These are phyloP conservation scores for Ormia ochracea DNA, from an alignment of 2,888 invertebrate genomes.

Conservation along the genomic window DNA sequence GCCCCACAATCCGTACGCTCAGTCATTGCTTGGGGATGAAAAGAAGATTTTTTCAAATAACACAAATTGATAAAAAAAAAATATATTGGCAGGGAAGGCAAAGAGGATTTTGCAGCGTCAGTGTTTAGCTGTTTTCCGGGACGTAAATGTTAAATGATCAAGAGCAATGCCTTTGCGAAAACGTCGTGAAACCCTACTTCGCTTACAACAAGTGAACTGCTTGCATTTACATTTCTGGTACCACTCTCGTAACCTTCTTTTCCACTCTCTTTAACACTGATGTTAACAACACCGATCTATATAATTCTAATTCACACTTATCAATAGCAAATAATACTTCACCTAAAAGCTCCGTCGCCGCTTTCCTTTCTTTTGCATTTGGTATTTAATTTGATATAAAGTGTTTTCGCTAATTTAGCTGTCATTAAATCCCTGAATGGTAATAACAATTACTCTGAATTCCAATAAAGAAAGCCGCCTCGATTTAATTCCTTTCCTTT, in stretches of 20 bases:
- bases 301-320: slow-evolving; percentile 20
- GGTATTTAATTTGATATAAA: slow-evolving; percentile 47
- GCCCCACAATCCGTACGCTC: too few species aligned
- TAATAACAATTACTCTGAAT: slow-evolving; percentile 1
- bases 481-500: slow-evolving; percentile 22
- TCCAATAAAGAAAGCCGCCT: not conserved
- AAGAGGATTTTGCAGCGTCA: too few species aligned
- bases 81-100: too few species aligned
- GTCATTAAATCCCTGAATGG: slow-evolving; percentile 24
- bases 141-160: too few species aligned
- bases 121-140: too few species aligned
- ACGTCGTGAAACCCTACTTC: too few species aligned
- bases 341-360: not conserved
- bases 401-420: slow-evolving; percentile 16
- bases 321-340: slow-evolving; percentile 40
- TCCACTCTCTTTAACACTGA: not conserved
- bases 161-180: too few species aligned
- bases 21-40: too few species aligned
- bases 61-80: too few species aligned
- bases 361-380: slow-evolving; percentile 11
- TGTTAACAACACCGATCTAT: not conserved
- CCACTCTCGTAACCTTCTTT: not conserved
- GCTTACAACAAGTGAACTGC: not conserved
- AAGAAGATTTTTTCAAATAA: too few species aligned
- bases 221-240: not conserved